phyloP scores from a whole-genome alignment of 1,140 invertebrate genomes.

The Aradophagus sp. region DNA sequence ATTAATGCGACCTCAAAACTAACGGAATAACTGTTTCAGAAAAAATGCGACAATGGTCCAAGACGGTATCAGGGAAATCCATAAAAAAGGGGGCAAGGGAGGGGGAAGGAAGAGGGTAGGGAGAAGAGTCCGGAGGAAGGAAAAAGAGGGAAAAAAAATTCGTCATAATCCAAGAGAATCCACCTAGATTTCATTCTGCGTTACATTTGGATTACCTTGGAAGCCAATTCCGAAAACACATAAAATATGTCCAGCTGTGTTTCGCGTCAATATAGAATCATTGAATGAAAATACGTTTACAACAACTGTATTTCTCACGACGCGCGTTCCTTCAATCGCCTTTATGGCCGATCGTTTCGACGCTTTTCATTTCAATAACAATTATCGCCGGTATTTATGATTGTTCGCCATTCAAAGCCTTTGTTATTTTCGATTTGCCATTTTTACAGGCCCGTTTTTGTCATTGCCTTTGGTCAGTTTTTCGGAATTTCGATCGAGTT shows the following conservation, averaged over 20 bases:
- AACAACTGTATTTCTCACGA: slow-evolving; percentile 45
- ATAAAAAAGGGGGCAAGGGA: slow-evolving; percentile 34
- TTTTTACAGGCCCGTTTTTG: too few species aligned
- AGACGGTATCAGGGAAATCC: slow-evolving; percentile 45
- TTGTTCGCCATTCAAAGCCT: too few species aligned
- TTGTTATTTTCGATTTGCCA: too few species aligned
- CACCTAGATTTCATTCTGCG: slow-evolving; percentile 43
- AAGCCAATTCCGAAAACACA: slow-evolving; percentile 54
- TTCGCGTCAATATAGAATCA: slow-evolving; percentile 49
- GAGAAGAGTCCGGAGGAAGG: too few species aligned
- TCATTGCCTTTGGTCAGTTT: too few species aligned
- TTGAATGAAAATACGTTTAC: slow-evolving; percentile 40
- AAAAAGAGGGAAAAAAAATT: too few species aligned
- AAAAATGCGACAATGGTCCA: slow-evolving; percentile 8
- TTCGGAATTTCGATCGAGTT: too few species aligned
- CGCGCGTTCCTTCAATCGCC: slow-evolving; percentile 13
- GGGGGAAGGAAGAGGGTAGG: too few species aligned
- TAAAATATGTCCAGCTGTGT: slow-evolving; percentile 56
- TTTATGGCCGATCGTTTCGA: slow-evolving; percentile 2
- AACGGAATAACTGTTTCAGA: slow-evolving; percentile 21
- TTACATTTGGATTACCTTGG: slow-evolving; percentile 46
- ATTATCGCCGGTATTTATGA: too few species aligned
- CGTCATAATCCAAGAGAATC: slow-evolving; percentile 49
- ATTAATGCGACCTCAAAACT: slow-evolving; percentile 39
- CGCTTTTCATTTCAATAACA: neutral